Base-by-base conservation (phyloP, 2,888 invertebrate species). In the Cheilosia impressa region DNA sequence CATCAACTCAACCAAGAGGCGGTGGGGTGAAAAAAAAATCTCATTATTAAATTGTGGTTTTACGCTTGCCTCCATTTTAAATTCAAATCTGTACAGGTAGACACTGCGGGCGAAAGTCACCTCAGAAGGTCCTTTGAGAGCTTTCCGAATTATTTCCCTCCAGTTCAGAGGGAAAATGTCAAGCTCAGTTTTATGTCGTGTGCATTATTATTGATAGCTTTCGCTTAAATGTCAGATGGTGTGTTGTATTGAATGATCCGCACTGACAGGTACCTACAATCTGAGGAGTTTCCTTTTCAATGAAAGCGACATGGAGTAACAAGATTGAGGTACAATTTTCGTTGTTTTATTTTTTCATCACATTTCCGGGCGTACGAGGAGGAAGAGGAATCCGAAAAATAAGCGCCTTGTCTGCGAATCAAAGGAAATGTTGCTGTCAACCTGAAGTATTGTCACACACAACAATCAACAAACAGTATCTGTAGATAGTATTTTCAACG, bases 371-470 rank as follows among this genome's bases (percentile, higher is more conserved):
- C 9, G 1, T 27, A 9, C 3, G n/a, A 1, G 41, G n/a, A 38
- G 2, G 38, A 52, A 9, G 31, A 34, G 7, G 31, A 34, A 9
- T 34, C 1, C 34, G 34, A 38, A 4, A 38, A 38, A 38, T 38
- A 38, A 38, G 0, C 38, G 13, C 1, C 38, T 38, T 13, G 31
- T 31, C 31, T 9, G 13, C 1, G 50, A 38, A 53, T 2, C n/a
- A 66, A 55, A 43, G n/a, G 15, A n/a, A 68, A 45, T 62, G 22
- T 62, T 43, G 52, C 24, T 62, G 60, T 72, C 52, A 62, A 72
- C 62, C 4, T 19, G 60, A 31, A 41, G 43, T 24, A 45, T 31
- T 47, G 17, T 45, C n/a, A 22, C 24, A 55, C 24, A 19, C 63
- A 24, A 41, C 38, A 38, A 10, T 13, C 63, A 17, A 41, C 38